Base-by-base conservation (phyloP, 2,797 vertebrate species). In the Pseudopleuronectes americanus region DNA sequence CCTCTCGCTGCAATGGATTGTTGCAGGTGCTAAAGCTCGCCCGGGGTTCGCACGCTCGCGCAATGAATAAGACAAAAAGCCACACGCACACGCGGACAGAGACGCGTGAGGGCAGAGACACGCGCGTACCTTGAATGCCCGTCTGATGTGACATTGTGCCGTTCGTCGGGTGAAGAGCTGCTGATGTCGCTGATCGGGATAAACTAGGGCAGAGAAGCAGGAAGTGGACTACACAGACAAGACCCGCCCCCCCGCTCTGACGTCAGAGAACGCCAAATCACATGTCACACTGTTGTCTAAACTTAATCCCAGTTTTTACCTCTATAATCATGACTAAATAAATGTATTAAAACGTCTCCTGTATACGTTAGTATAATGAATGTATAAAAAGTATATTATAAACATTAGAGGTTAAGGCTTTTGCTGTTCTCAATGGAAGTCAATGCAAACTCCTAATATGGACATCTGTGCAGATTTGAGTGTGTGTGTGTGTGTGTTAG, bases 111-210 rank as follows among this genome's bases (percentile, higher is more conserved):
- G 3, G 64, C 4, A 41, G 3, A 24, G 6, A n/a, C 51, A 14
- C 0, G 0, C 1, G 23, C 60, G 38, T 95, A 97, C 96, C 97
- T 96, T 96, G 96, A 91, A 99, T 99, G 84, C 97, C 97, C 84
- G 96, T 99, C 89, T 99, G 97, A 89, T 99, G 97, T 88, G 97
- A 98, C 97, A 99, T 99, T 83, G 86, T 93, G 88, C 49, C 79
- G 88, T 64, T 83, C 84, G 85, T 84, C 84, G 77, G 80, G 80
- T 67, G 64, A 71, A 87, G 57, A 38, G 33, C 31, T 8, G 70
- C 59, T 73, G 86, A 83, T 80, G 88, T 85, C 83, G 91, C 85
- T 85, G 88, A 87, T 89, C 82, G 74, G 80, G 64, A 76, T 72
- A 85, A 84, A 78, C 80, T 89, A 81, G 86, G 67, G 80, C 71